A percentile compares a stretch with the other conserved stretches of the same genome.
Evolutionary conservation across 2,797 vertebrate species (phyloP).

Genomic region (Protosalanx chinensis): DNA sequence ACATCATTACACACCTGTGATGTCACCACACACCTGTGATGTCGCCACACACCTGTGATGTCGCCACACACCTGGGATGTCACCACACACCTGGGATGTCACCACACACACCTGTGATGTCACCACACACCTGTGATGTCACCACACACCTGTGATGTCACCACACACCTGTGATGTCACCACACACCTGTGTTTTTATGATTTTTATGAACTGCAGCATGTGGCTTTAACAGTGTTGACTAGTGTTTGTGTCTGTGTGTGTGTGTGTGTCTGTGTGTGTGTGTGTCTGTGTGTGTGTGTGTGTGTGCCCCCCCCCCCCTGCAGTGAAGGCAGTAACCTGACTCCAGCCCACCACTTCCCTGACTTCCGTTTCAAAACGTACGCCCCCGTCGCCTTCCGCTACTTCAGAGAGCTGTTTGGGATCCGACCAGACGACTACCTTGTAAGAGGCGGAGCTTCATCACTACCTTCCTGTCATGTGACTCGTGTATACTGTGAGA

Average conservation of each 20-base stretch:
- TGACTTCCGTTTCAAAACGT: constrained; percentile 90
- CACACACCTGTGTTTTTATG: background rate
- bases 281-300: background rate
- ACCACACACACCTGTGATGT: constrained; percentile 31
- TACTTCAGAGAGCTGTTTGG: constrained; percentile 90
- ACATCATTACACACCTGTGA: background rate
- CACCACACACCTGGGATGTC: background rate
- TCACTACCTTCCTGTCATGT: background rate
- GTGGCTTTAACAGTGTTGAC: background rate
- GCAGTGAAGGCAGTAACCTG: constrained; percentile 86
- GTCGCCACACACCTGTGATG: background rate
- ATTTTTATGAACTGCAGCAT: background rate
- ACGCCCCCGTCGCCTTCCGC: constrained; percentile 85
- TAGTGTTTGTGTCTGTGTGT: background rate
- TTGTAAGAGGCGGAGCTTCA: constrained; percentile 65
- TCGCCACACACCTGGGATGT: constrained; percentile 72
- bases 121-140: background rate
- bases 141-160: background rate
- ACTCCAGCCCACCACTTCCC: constrained; percentile 88
- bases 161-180: too few species aligned
- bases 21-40: background rate
- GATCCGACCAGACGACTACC: constrained; percentile 86
- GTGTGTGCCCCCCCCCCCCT: background rate
- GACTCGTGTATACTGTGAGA: too few species aligned
- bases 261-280: too few species aligned